Percentiles rank a stretch among this genome's conserved stretches.
Evolutionary conservation across 2,113 vertebrate genomes (phyloP).

Genomic region (Beaufortia kweichowensis): DNA sequence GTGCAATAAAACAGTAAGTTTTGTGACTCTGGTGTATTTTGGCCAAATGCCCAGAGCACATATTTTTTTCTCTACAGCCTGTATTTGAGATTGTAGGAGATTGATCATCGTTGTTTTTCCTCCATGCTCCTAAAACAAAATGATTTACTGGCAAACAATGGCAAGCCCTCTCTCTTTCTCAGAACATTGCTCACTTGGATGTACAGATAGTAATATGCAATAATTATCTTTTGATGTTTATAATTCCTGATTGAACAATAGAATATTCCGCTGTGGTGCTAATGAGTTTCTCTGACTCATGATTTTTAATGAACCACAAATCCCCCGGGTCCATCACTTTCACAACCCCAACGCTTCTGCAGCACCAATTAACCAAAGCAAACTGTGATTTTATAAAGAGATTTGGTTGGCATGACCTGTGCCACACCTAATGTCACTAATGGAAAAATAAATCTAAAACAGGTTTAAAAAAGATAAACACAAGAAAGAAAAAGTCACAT

Average conservation of each 20-base stretch:
- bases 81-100: conserved; percentile 16
- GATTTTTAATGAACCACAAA: conserved; percentile 52
- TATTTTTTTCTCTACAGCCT: conserved; percentile 1
- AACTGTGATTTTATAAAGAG: conserved; percentile 36
- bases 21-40: conserved; percentile 9
- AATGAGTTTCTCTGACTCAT: conserved; percentile 47
- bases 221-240: conserved; percentile 17
- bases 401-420: conserved; percentile 32
- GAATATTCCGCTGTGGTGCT: conserved; percentile 19
- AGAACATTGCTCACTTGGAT: not conserved
- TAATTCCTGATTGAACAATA: conserved; percentile 26
- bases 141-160: not conserved
- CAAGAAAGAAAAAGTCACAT: not conserved
- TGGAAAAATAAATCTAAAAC: not conserved
- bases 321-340: conserved; percentile 16
- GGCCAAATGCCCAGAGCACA: conserved; percentile 1
- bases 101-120: not conserved
- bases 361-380: conserved; percentile 53
- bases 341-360: conserved; percentile 26
- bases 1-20: not conserved
- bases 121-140: not conserved
- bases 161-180: not conserved
- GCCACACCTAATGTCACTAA: conserved; percentile 13
- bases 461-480: not conserved
- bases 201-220: conserved; percentile 4